These are phyloP conservation scores for Pygoscelis antarcticus DNA, from an alignment of 2,113 vertebrate species.

Conservation along the genomic window DNA sequence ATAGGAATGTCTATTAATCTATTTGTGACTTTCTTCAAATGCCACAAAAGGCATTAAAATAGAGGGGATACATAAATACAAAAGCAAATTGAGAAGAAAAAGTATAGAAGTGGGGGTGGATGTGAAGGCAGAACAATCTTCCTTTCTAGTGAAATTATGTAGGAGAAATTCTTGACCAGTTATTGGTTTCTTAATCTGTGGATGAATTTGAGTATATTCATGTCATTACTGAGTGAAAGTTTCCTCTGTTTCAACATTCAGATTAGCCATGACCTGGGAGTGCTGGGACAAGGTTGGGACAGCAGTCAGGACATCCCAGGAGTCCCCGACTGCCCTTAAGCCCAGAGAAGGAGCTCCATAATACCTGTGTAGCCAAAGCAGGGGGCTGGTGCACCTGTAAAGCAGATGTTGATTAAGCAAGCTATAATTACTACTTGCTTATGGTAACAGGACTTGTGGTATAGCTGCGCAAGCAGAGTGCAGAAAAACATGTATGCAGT, in stretches of 20 bases:
- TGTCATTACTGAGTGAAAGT: not conserved
- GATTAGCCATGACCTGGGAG: not conserved
- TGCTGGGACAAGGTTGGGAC: rapidly evolving
- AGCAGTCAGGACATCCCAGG: not conserved
- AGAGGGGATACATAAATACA: not conserved
- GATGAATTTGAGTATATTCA: not conserved
- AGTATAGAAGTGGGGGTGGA: not conserved
- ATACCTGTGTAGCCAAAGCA: rapidly evolving
- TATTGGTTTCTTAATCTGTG: not conserved
- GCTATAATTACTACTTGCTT: not conserved
- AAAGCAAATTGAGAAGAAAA: not conserved
- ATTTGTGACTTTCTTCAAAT: not conserved
- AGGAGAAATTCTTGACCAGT: not conserved
- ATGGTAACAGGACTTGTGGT: not conserved
- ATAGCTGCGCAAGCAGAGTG: not conserved
- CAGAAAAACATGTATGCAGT: not conserved
- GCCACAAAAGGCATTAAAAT: not conserved
- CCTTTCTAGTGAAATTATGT: not conserved
- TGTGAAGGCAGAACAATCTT: not conserved
- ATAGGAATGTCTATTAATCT: not conserved
- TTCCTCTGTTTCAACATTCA: not conserved
- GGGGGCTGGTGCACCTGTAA: not conserved
- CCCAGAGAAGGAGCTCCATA: not conserved
- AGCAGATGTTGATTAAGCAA: not conserved
- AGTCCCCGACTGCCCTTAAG: not conserved